Evolutionary conservation across 2,113 vertebrate genomes (phyloP), one percentile per base, ranked within the genome.

Genomic region (Calypte anna): DNA sequence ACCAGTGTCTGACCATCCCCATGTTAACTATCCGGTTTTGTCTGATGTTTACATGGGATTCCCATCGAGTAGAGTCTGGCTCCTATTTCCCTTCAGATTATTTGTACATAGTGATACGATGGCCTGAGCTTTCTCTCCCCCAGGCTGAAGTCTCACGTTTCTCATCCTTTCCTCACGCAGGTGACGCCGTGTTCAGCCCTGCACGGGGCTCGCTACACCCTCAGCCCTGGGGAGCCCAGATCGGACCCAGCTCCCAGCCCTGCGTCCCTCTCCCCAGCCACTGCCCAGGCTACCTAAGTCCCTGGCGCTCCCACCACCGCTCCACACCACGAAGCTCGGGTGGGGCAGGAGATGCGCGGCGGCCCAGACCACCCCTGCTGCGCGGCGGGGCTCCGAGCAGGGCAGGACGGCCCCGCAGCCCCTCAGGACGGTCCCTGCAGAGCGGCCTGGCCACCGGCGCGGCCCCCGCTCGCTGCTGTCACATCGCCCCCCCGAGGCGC

Each of bases 1-100:
- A 8, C 4, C 54, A 43, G 8, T 12, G 36, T 19, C 36, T 46
- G 21, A 67, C 9, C 6, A 43, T 6, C 3, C 1, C 19, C 12
- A 14, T 0, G 8, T 8, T 5, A 64, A 58, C 3, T 5, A 33
- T 59, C 11, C 0, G 1, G 1, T n/a, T 55, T 22, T 19, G 9
- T 20, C 10, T n/a, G 28, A 14, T 0, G 2, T 15, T 66, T 55
- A 67, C 44, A 36, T 1, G 19, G 43, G 0, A 3, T 33, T 55
- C 11, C 15, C 14, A 54, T 15, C 0, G 1, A 4, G 1, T 66
- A 24, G 11, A 44, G n/a, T 6, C 21, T 31, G 13, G 3, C 7
- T 14, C 14, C 17, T 43, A n/a, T 20, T 54, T 10, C 11, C 3
- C 8, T 24, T 74, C 57, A 43, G 17, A 24, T 14, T 17, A 59